Evolutionary conservation across 2,113 vertebrate species (phyloP), one percentile per base, ranked within the genome.

Genomic region (Varanus salvator): DNA sequence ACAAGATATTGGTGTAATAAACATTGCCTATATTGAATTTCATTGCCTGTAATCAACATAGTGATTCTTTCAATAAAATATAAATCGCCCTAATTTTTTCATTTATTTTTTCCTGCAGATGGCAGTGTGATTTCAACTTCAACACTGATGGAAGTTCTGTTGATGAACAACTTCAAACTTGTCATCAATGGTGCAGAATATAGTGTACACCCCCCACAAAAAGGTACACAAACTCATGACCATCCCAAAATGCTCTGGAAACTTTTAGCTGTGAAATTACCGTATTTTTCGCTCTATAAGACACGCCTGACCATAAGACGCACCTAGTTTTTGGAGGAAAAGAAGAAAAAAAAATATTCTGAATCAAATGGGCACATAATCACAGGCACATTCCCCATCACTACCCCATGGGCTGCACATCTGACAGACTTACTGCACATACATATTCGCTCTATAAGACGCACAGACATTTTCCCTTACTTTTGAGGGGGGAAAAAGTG

Each of bases 111-210:
- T 91, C 87, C 92, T 94, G 88, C 97, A 99, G 99, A 98, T 83
- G 98, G 98, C 88, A 97, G 84, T 90, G 97, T 93, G 57, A 92
- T 99, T 52, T 97, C 98, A 90, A 89, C 94, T 94, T 95, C 95
- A 84, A 98, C 98, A 0, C 93, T 97, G 57, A 96, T 99, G 93
- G 97, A 98, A 57, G 23, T 97, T 89, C 96, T 99, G 92, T 60
- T 99, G 91, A 97, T 94, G 93, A 98, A 97, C 90, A 97, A 98
- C 94, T 99, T 99, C 83, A 97, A 98, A 89, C 97, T 99, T 72
- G 87, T 97, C 91, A 97, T 99, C 93, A 99, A 99, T 87, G 81
- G 96, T 44, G 76, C 84, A 8, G 95, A 95, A 0, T 98, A 98
- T 87, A 94, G 92, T 0, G 96, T 99, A 50, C 92, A 86, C 54